Evolutionary conservation across 2,888 invertebrate species (phyloP).

Genomic region (Mythimna albipuncta): DNA sequence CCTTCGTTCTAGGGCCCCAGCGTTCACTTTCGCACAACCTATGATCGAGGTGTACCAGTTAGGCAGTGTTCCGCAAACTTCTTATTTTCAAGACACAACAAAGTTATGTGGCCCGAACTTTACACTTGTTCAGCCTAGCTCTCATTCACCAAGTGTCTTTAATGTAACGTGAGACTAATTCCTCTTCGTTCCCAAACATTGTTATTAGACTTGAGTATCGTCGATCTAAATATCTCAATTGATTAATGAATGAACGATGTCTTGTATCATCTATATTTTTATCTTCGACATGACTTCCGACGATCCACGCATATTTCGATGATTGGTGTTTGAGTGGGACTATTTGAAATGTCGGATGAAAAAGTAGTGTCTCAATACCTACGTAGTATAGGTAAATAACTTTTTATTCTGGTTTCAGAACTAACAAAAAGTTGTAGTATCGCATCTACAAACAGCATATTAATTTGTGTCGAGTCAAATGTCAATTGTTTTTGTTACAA

Average conservation of each 20-base stretch:
- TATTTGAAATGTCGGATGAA: background rate
- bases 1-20: too few relatives aligned
- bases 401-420: slow-evolving; percentile 2
- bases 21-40: too few relatives aligned
- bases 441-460: slow-evolving; percentile 4
- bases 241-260: slow-evolving; percentile 36
- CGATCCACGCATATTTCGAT: slow-evolving; percentile 15
- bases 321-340: slow-evolving; percentile 11
- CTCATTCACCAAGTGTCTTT: background rate
- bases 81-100: background rate
- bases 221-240: slow-evolving; percentile 40
- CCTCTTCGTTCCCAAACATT: background rate
- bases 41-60: too few relatives aligned
- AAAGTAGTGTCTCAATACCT: background rate
- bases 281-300: slow-evolving; percentile 13
- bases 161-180: background rate
- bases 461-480: slow-evolving; percentile 17
- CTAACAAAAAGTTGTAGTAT: slow-evolving; percentile 21
- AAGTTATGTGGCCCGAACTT: background rate
- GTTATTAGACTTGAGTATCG: slow-evolving; percentile 4
- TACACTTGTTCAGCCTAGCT: background rate
- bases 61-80: too few relatives aligned
- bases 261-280: slow-evolving; percentile 41
- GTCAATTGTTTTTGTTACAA: slow-evolving; percentile 19
- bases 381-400: slow-evolving; percentile 3